These are phyloP conservation scores for Pituophis catenifer DNA, from an alignment of 2,113 vertebrate genomes.

Conservation along the genomic window DNA sequence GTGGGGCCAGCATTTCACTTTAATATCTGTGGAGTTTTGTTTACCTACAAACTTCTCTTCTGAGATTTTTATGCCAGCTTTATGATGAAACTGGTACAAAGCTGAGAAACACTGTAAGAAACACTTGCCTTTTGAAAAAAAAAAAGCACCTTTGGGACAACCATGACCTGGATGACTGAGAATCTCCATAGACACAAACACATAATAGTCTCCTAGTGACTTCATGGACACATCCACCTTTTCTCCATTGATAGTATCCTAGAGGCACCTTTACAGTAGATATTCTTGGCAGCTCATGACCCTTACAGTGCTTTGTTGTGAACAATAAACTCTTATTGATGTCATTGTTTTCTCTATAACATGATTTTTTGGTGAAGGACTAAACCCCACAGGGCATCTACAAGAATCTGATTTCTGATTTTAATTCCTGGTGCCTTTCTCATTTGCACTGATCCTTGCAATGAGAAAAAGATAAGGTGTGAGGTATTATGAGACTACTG, in stretches of 20 bases:
- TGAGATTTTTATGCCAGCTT: background rate
- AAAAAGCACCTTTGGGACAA: no score
- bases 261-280: background rate
- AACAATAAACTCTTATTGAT: background rate
- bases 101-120: background rate
- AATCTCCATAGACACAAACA: background rate
- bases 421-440: background rate
- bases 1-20: background rate
- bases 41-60: background rate
- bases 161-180: no score
- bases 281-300: conserved; percentile 10
- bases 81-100: background rate
- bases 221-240: background rate
- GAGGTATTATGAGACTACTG: accelerated
- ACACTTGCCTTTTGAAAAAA: no score
- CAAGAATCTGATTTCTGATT: background rate
- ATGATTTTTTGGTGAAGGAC: background rate
- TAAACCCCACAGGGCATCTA: background rate
- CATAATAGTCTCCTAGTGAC: background rate
- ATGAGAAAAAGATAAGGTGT: background rate
- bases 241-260: background rate
- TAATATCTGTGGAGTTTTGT: background rate
- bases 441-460: accelerated
- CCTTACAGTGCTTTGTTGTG: conserved; percentile 1
- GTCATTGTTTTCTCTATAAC: background rate